Percentiles rank a stretch among this genome's conserved stretches.
These are phyloP conservation scores for Gavialis gangeticus DNA, from an alignment of 2,113 vertebrate species.

Conservation along the genomic window DNA sequence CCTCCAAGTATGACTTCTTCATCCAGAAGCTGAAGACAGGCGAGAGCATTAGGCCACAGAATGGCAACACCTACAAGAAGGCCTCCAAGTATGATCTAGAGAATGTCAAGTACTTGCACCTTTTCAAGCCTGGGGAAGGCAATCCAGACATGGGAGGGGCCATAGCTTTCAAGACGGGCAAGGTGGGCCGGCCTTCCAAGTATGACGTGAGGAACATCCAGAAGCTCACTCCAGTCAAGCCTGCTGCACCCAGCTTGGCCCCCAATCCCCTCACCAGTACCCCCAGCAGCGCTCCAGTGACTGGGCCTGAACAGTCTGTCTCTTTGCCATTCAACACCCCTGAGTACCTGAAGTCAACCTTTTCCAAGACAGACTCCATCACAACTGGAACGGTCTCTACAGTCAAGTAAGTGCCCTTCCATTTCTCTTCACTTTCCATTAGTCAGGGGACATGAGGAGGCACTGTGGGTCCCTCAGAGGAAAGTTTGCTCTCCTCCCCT, in stretches of 20 bases:
- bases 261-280: constrained; percentile 84
- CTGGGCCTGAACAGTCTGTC: constrained; percentile 88
- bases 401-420: constrained; percentile 90
- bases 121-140: constrained; percentile 97
- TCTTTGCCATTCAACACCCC: constrained; percentile 90
- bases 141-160: constrained; percentile 97
- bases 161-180: constrained; percentile 98
- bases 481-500: neutral
- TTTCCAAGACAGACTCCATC: constrained; percentile 99
- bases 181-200: constrained; percentile 98
- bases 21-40: constrained; percentile 98
- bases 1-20: constrained; percentile 98
- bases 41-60: constrained; percentile 92
- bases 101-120: constrained; percentile 97
- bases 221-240: constrained; percentile 91
- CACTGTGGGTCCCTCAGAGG: neutral
- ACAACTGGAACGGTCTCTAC: constrained; percentile 98
- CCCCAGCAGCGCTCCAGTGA: constrained; percentile 80
- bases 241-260: constrained; percentile 84
- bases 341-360: constrained; percentile 96
- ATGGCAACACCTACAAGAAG: constrained; percentile 94
- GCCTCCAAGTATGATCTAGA: constrained; percentile 99
- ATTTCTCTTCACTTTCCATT: neutral
- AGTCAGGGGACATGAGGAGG: neutral
- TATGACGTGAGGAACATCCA: constrained; percentile 96